Base-by-base conservation (phyloP, 2,797 vertebrate genomes). In the Protonibea diacanthus region DNA sequence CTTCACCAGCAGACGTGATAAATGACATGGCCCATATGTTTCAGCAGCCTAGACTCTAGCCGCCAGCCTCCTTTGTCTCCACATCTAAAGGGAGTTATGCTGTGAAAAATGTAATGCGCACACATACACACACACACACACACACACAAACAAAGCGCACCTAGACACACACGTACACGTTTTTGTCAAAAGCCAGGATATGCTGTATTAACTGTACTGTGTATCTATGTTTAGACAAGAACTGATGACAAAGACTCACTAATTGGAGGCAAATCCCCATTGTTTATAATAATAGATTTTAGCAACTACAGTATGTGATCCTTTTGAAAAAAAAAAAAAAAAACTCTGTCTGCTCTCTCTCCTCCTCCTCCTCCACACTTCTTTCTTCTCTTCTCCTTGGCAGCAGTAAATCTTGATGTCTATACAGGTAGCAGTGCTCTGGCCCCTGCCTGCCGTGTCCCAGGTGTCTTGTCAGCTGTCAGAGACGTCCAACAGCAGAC, bases 401-500 rank as follows among this genome's bases (percentile, higher is more conserved):
- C 96, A 95, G 96, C 96, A 95, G 65, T 94, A 91, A 86, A 92
- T 94, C 83, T 79, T 90, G 91, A 93, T 96, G 95, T 96, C 96
- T 96, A 95, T 96, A 97, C 97, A 97, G 97, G 96, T 96, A 96
- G 96, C 96, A 83, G 85, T 75, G 85, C 89, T 90, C 88, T 92
- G 91, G 90, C 90, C 92, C 90, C 95, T 96, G 96, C 96, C 96
- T 95, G 93, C 93, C 83, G 94, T 94, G 95, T 97, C 97, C 96
- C 95, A 94, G 96, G 96, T 96, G 97, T 91, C 95, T 91, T 96
- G 95, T 97, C 96, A 97, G 93, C 97, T 98, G 97, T 99, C 98
- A 98, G 95, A 96, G 95, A 93, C 95, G 95, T 95, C 90, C 95
- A 94, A 94, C 92, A 93, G 96, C 96, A 97, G 97, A 97, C 95